Conservation (phyloP, 2,113 vertebrate species). For the Scytalopus superciliaris region DNA sequence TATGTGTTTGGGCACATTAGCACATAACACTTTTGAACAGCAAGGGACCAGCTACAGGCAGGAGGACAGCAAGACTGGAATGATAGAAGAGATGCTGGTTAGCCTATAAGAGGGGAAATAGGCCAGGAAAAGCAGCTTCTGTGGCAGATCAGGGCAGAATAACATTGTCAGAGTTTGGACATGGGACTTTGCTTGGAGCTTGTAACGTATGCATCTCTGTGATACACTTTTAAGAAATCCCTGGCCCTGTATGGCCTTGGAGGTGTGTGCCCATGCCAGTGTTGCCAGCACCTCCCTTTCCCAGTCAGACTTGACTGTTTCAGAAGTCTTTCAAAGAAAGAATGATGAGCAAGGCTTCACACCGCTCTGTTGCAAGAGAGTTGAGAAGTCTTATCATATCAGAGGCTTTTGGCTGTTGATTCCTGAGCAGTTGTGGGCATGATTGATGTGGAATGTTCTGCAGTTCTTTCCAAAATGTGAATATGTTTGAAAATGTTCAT, state of each 20-base stretch:
- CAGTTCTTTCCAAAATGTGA: neutral
- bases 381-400: neutral
- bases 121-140: neutral
- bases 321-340: neutral
- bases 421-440: neutral
- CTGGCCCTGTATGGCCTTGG: neutral
- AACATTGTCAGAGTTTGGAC: rapidly evolving
- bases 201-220: neutral
- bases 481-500: neutral
- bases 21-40: neutral
- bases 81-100: neutral
- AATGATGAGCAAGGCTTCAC: neutral
- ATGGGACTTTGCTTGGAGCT: neutral
- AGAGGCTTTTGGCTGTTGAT: neutral
- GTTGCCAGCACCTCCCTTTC: neutral
- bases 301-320: neutral
- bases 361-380: neutral
- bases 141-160: neutral
- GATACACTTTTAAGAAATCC: neutral
- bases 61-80: neutral
- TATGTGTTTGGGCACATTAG: neutral
- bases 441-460: neutral
- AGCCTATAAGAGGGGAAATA: neutral
- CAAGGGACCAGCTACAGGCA: neutral
- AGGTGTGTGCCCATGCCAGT: neutral